Percentiles rank a stretch among this genome's conserved stretches.
Conservation (phyloP, 2,113 vertebrate genomes). For the Antennarius striatus region DNA sequence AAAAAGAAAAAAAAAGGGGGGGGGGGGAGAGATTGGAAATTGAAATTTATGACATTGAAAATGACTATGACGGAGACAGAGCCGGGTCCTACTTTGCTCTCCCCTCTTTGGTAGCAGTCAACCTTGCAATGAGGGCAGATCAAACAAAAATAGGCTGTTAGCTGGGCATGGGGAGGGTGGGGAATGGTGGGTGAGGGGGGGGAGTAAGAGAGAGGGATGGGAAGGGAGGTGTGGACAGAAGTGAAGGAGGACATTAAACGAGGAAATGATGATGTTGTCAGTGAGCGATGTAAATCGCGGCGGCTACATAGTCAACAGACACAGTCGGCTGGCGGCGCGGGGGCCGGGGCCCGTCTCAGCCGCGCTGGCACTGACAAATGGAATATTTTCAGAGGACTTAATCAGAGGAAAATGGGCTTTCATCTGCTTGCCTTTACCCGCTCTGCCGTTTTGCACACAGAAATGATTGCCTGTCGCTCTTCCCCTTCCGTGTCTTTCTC, state of each 20-base stretch:
- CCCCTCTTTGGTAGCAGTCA: conserved; percentile 74
- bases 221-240: conserved; percentile 59
- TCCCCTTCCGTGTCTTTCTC: conserved; percentile 61
- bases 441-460: conserved; percentile 84
- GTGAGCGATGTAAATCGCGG: conserved; percentile 90
- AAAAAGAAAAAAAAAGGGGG: conserved; percentile 14
- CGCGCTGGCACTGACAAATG: conserved; percentile 93
- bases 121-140: conserved; percentile 82
- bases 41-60: conserved; percentile 99
- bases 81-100: conserved; percentile 67
- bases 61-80: conserved; percentile 84
- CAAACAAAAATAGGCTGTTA: conserved; percentile 77
- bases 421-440: conserved; percentile 85
- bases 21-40: conserved; percentile 84
- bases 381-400: conserved; percentile 95
- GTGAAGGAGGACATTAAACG: conserved; percentile 72
- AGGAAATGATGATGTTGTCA: conserved; percentile 85
- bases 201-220: conserved; percentile 42
- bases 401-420: conserved; percentile 94
- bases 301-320: conserved; percentile 91
- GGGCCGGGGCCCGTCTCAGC: conserved; percentile 79
- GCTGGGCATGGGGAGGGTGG: conserved; percentile 19
- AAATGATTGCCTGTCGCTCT: conserved; percentile 84
- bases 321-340: conserved; percentile 88
- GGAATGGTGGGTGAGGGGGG: conserved; percentile 8